Conservation (phyloP, 2,888 invertebrate species). For the Ypsolopha scabrella region DNA sequence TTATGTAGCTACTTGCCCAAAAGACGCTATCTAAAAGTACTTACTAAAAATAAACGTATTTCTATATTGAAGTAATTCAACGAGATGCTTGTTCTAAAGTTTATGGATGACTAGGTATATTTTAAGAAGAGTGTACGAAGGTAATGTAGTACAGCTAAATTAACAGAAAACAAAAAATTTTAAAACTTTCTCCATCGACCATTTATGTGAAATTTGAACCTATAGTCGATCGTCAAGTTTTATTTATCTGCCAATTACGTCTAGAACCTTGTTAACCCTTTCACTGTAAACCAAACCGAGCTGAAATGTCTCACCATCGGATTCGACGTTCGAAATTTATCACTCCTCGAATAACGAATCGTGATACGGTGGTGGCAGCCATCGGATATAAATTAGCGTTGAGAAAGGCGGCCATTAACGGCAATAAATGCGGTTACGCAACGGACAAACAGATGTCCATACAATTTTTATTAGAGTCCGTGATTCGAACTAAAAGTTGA, state of each 20-base stretch:
- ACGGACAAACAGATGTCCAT: conserved; percentile 44
- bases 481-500: conserved; percentile 32
- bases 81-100: too few relatives aligned
- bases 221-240: not conserved
- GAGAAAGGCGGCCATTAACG: conserved; percentile 51
- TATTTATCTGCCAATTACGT: not conserved
- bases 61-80: too few relatives aligned
- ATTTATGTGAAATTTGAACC: not conserved
- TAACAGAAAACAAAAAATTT: too few relatives aligned
- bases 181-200: not conserved
- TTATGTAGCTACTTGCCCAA: too few relatives aligned
- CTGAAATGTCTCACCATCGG: not conserved
- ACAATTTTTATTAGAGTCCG: conserved; percentile 58
- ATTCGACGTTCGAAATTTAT: conserved; percentile 2
- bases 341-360: conserved; percentile 4
- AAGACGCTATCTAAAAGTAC: too few relatives aligned
- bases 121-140: too few relatives aligned
- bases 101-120: too few relatives aligned
- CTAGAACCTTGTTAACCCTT: conserved; percentile 1
- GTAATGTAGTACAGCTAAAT: too few relatives aligned
- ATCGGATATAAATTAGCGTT: conserved; percentile 40
- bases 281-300: not conserved
- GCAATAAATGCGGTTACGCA: conserved; percentile 63
- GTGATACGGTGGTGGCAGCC: conserved; percentile 13
- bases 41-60: too few relatives aligned